Base-by-base conservation (phyloP, 2,888 invertebrate genomes). In the Drosophila neonasuta region DNA sequence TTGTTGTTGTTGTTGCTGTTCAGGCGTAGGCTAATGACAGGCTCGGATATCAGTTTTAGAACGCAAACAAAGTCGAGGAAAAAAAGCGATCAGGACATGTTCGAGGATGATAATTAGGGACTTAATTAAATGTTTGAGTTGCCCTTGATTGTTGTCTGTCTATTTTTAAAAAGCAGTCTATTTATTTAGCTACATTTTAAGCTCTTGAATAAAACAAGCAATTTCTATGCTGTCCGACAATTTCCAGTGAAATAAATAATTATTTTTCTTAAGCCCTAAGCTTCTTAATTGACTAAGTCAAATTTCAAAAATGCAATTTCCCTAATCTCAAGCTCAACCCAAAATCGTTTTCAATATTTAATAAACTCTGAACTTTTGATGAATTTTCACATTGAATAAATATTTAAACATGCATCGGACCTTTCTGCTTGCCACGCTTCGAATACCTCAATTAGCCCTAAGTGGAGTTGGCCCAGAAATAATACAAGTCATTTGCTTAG, bases 1-100 rank as follows among this genome's bases (percentile, higher is more conserved):
- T 57, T 34, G 17, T 20, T 42, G 41, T 52, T 24, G 10, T 15
- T 70, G 49, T 57, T 34, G 50, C 29, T 54, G 50, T 51, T 15
- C 45, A 50, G 39, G 46, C 39, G 29, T 10, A 24, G 56, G 60
- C 66, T 75, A 63, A 75, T 77, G 59, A 66, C 55, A 66, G 68
- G 8, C 36, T 32, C 6, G 5, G 6, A 62, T 54, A 62, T 49
- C 64, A 59, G 17, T 42, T 45, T 45, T 30, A 29, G 2, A 11
- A 29, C 41, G 24, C 34, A 58, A 46, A 36, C 13, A 56, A 30
- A 36, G 6, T 56, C 34, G 10, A 32, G 10, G 32, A 32, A 10
- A n/a, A n/a, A 13, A 29, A 44, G 29, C n/a, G 30, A 63, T 56
- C 34, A 55, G 41, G 41, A 39, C 20, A 41, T 52, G 36, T 54